phyloP scores from a whole-genome alignment of 2,888 invertebrate genomes.

The Ormyrus labotus region DNA sequence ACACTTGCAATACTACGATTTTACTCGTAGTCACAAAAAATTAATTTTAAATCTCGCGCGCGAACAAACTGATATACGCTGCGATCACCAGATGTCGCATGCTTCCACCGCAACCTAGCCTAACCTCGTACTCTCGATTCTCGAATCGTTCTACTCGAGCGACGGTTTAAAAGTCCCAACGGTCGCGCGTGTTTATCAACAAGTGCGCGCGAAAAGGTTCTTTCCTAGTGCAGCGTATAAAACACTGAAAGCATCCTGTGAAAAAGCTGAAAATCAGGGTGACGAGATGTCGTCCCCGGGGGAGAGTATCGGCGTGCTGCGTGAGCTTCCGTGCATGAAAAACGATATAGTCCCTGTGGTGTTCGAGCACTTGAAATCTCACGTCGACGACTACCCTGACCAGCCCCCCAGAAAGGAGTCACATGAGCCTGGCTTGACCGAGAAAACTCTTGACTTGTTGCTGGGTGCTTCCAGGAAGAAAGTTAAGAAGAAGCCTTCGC shows the following conservation, averaged over 20 bases:
- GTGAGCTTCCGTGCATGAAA: conserved; percentile 17
- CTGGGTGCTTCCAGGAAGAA: background rate
- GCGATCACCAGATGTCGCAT: no score
- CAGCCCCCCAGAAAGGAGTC: background rate
- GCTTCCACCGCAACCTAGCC: no score
- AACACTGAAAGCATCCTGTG: no score
- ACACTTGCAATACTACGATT: no score
- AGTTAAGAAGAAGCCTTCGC: background rate
- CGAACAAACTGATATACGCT: no score
- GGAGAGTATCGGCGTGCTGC: conserved; percentile 38
- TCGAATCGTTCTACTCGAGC: no score
- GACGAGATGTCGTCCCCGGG: conserved; percentile 39
- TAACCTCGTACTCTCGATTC: no score
- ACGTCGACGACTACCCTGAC: background rate
- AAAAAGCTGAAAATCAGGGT: no score
- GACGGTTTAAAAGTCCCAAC: background rate
- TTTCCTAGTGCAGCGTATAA: no score
- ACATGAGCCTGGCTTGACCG: background rate
- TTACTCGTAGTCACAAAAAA: no score
- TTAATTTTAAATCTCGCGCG: no score
- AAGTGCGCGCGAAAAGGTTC: no score
- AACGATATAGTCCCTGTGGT: background rate
- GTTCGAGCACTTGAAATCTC: background rate
- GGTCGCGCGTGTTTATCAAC: background rate
- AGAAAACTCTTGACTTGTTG: background rate